Base-by-base conservation (phyloP, 2,888 invertebrate genomes). In the Syrphus vitripennis region DNA sequence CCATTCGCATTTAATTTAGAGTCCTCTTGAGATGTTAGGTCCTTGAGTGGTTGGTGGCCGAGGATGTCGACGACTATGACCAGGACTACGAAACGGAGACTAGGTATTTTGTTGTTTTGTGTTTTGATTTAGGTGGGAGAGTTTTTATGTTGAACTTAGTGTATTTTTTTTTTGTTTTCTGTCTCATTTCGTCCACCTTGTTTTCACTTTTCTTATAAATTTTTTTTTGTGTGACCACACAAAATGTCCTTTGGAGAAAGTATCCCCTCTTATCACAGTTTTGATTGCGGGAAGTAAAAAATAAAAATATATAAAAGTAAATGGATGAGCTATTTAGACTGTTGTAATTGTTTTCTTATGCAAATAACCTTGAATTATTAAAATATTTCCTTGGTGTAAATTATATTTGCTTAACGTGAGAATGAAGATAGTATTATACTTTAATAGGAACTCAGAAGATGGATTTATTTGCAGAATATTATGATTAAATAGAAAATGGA, bases 1-100 rank as follows among this genome's bases (percentile, higher is more conserved):
- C 80, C 57, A 72, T 80, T 84, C 81, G 81, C 84, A 72, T 80
- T 84, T 84, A 76, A 80, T 84, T 81, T 81, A 81, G 84, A 84
- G 76, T 77, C 80, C 76, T 67, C 81, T 77, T 48, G 57, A 80
- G 53, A 21, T 65, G 65, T 57, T 61, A 16, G 19, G 76, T 70
- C 76, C 80, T 80, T 84, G 67, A 80, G 81, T 50, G 19, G 37
- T 79, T 67, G 57, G 34, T 67, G 57, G 34, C 42, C 74, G 31
- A 42, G 29, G 57, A 37, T 42, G 16, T n/a, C 34, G 29, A 31
- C 37, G 12, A 29, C 24, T 53, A 40, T 14, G 16, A 65, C 29
- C 16, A n/a, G n/a, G 31, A 45, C 14, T 14, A 12, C 12, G 10
- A 9, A n/a, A n/a, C n/a, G n/a, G n/a, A n/a, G n/a, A n/a, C n/a